Evolutionary conservation across 2,797 vertebrate species (phyloP).

Genomic region (Poeciliopsis paucimaculata): DNA sequence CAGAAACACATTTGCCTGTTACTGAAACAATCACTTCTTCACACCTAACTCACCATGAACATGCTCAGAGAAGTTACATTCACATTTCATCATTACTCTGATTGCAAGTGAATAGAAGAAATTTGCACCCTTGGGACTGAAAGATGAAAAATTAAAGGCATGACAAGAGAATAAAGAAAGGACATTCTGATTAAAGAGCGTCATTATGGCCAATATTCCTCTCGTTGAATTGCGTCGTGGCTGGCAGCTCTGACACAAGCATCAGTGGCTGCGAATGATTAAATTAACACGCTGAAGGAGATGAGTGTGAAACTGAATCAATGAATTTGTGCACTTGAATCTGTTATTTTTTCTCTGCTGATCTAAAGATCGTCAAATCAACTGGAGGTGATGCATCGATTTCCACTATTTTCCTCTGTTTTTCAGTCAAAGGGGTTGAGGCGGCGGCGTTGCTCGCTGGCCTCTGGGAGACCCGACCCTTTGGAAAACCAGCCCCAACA

Average conservation of each 20-base stretch:
- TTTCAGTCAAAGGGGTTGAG: conserved; percentile 38
- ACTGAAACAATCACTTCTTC: conserved; percentile 11
- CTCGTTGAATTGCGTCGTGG: conserved; percentile 36
- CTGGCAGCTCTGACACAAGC: conserved; percentile 45
- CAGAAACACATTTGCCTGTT: no score
- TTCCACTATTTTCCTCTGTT: conserved; percentile 16
- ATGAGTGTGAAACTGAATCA: conserved; percentile 46
- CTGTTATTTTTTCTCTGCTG: conserved; percentile 25
- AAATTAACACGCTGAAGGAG: conserved; percentile 50
- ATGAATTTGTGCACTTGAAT: conserved; percentile 31
- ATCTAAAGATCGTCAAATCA: conserved; percentile 61
- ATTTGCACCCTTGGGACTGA: conserved; percentile 9
- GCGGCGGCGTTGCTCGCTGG: conserved; percentile 47
- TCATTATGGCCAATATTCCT: conserved; percentile 63
- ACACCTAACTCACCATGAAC: conserved; percentile 26
- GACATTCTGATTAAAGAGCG: conserved; percentile 37
- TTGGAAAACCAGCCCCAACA: conserved; percentile 57
- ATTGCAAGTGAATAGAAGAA: conserved; percentile 28
- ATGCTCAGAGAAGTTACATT: conserved; percentile 34
- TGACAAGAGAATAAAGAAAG: conserved; percentile 21
- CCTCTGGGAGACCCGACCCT: conserved; percentile 33
- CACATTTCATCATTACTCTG: conserved; percentile 43
- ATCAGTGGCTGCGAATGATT: conserved; percentile 51
- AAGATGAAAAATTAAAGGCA: conserved; percentile 21
- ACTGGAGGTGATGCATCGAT: conserved; percentile 61